Evolutionary conservation across 1,140 invertebrate species (phyloP), one percentile per base, ranked within the genome.

Genomic region (Vanessa tameamea): DNA sequence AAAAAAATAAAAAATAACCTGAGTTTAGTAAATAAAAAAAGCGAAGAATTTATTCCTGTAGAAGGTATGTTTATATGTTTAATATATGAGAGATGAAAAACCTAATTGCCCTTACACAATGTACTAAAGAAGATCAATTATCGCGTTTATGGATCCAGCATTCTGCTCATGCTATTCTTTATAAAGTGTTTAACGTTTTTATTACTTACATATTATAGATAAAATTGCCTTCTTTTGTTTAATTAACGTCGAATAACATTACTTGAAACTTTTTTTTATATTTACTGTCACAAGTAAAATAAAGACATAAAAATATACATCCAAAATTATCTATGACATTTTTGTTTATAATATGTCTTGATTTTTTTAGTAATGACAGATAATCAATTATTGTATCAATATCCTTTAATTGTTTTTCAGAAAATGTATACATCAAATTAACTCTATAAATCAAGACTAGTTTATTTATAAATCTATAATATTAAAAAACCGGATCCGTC

Each of bases 101-200:
- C 16, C 47, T 67, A 53, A 67, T 55, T 53, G 50, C 50, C 31
- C 51, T 67, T 59, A 59, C n/a, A 67, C 65, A 67, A 67, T 67
- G 50, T 16, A 53, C 1, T 67, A 67, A 67, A 67, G 64, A 67
- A 67, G 51, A 47, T 51, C 50, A 67, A 67, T 67, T 53, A 67
- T 67, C 50, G 51, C 65, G 47, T 64, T 48, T 64, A 64, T 64
- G 47, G 47, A 26, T 53, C 53, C 55, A 13, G 55, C 55, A 26
- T 59, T 59, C 55, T 31, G 12, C 23, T 59, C 23, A 20, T 26
- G 55, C 55, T 59, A 59, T 59, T 23, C 55, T 59, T 51, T 59
- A 59, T 59, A 59, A 59, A 59, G 55, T 59, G 55, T 59, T 59
- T 59, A 59, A 26, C 55, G 9, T 59, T 57, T 57, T 57, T 26